These are phyloP conservation scores for Scrobipalpa costella DNA, from an alignment of 2,888 invertebrate genomes.

Conservation along the genomic window DNA sequence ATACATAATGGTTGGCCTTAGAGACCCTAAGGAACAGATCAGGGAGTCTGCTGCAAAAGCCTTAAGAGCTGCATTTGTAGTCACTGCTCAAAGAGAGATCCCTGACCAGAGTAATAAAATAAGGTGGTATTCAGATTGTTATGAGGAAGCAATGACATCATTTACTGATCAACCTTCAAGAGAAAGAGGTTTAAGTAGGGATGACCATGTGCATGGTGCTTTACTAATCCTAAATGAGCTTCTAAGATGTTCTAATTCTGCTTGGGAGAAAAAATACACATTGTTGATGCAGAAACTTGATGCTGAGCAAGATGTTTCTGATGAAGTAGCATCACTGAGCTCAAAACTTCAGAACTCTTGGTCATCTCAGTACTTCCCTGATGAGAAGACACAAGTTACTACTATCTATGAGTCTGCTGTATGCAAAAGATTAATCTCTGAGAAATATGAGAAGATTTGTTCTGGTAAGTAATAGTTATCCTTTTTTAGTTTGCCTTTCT, in stretches of 20 bases:
- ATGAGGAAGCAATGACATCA: conserved; percentile 91
- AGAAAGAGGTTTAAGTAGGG: conserved; percentile 87
- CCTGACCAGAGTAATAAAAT: conserved; percentile 93
- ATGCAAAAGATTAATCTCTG: conserved; percentile 90
- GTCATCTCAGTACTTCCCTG: conserved; percentile 54
- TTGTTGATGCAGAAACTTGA: conserved; percentile 83
- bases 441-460: conserved; percentile 92
- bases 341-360: conserved; percentile 67
- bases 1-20: conserved; percentile 93
- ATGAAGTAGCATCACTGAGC: conserved; percentile 79
- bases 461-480: conserved; percentile 55
- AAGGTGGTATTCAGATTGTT: conserved; percentile 95
- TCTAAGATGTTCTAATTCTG: conserved; percentile 92
- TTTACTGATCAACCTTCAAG: conserved; percentile 82
- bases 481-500: too few species aligned
- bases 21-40: conserved; percentile 94
- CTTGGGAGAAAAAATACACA: conserved; percentile 92
- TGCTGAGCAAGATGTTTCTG: conserved; percentile 67
- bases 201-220: conserved; percentile 96
- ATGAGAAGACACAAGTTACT: conserved; percentile 63
- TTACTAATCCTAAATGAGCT: conserved; percentile 96
- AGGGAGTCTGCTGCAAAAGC: conserved; percentile 96
- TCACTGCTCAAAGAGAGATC: conserved; percentile 96
- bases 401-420: conserved; percentile 88
- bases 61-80: conserved; percentile 94